Evolutionary conservation across 2,888 invertebrate genomes (phyloP), one percentile per base, ranked within the genome.

Genomic region (Torymus tubicola): DNA sequence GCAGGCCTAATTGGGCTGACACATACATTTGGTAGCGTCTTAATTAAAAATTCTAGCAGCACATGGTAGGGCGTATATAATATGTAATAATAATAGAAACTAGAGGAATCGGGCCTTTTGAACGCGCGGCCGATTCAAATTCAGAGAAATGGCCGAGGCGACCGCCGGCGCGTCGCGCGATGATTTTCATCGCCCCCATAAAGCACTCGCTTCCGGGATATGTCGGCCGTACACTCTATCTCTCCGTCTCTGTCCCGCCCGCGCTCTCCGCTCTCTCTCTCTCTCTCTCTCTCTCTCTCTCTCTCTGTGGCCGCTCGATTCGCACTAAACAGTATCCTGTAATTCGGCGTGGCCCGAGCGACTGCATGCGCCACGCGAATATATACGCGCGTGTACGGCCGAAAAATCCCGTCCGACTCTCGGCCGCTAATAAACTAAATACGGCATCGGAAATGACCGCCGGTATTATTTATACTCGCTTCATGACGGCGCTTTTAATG

Each of bases 371-470:
- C 11, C 16, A 74, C 71, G 75, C 31, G 42, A 42, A 42, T 63
- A 57, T 73, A 53, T 42, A 52, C 42, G 10, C 42, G 52, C 76
- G 58, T 78, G 58, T 78, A 60, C 78, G 82, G 79, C 81, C 83
- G 84, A 87, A 87, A 87, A 87, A 86, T 87, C 84, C 42, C 81
- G 79, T 69, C 76, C 81, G 78, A 81, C 80, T 83, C 84, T 78
- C 74, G 65, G 81, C 81, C 85, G 85, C 87, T 89, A 88, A 89
- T 89, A 89, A 89, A 89, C 88, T 89, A 87, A 89, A 89, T 89
- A 88, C 88, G 84, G 88, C 88, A 89, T 89, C 88, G 88, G 88
- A 89, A 89, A 89, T 89, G 87, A 88, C 88, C 86, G 82, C 86
- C 84, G 82, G 86, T 87, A 89, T 89, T 88, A 89, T 88, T 89